Base-by-base conservation (phyloP, 2,113 vertebrate species). In the Lanius ludovicianus region DNA sequence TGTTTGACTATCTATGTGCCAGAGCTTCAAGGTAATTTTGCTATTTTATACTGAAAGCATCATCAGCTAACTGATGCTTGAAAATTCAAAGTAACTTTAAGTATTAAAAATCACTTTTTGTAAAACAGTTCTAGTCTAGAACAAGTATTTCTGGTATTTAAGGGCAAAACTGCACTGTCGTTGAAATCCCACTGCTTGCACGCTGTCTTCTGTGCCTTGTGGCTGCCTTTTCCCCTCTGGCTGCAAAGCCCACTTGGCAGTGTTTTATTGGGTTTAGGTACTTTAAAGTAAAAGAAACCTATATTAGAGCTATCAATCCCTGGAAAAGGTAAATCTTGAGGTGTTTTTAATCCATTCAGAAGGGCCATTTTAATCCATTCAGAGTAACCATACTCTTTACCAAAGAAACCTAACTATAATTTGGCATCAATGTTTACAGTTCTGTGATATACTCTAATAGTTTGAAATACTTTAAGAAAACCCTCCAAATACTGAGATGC, bases 401-500 rank as follows among this genome's bases (percentile, higher is more conserved):
- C 64, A 91, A 86, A 92, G 63, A 49, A 85, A 94, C n/a, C 59
- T 93, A 84, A 91, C 92, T 92, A 60, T 73, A 92, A 93, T 96
- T 89, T 97, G 96, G 97, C 97, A 94, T 97, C 90, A 46, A 55
- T 33, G 75, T 79, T 93, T 92, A 90, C 94, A 87, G 84, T 91
- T 83, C 80, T 27, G 11, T 83, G 59, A 52, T 13, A 25, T 41
- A 91, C 53, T 81, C n/a, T 11, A 82, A 86, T 62, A 94, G 83
- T 84, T 75, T 77, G 70, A 96, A 81, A 97, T 94, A 93, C 94
- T 91, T 96, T 80, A 97, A 96, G 92, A 96, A 97, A 97, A 97
- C 96, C 97, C 97, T 98, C 97, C 94, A 93, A 97, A 98, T 96
- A 98, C 97, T 97, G 98, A 97, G 97, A 95, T 95, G 92, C 95